These are phyloP conservation scores for Rhabdornis inornatus DNA, from an alignment of 2,113 vertebrate species.

Conservation along the genomic window DNA sequence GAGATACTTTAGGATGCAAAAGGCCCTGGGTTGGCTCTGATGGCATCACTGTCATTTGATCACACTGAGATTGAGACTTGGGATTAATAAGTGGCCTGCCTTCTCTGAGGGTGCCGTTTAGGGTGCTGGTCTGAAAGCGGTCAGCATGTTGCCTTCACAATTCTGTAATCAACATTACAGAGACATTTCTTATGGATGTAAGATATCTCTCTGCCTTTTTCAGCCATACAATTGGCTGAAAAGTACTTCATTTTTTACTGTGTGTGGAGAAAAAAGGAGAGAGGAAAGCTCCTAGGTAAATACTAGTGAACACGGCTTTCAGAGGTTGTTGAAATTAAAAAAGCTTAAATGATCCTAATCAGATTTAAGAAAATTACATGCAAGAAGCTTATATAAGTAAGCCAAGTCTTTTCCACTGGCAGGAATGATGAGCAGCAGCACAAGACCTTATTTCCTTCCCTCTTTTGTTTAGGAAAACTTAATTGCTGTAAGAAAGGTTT, in stretches of 20 bases:
- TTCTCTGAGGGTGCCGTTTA: background rate
- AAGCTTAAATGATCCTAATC: slow-evolving; percentile 50
- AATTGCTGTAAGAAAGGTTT: slow-evolving; percentile 50
- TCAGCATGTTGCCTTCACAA: background rate
- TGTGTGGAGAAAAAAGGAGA: background rate
- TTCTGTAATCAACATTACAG: background rate
- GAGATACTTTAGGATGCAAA: background rate
- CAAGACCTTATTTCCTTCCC: slow-evolving; percentile 28
- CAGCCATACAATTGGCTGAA: background rate
- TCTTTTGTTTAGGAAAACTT: slow-evolving; percentile 61
- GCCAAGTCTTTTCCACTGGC: slow-evolving; percentile 7
- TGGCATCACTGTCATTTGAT: background rate
- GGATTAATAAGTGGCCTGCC: background rate
- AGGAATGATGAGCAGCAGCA: slow-evolving; percentile 58
- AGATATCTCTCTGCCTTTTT: background rate
- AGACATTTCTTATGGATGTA: background rate
- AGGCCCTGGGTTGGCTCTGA: background rate
- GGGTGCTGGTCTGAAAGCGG: background rate
- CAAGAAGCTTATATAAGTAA: slow-evolving; percentile 30
- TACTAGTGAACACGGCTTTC: background rate
- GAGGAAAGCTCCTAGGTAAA: background rate
- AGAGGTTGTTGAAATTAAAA: background rate
- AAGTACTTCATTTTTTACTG: background rate
- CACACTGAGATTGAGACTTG: accelerated
- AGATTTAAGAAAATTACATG: slow-evolving; percentile 56